Percentiles rank a stretch among this genome's conserved stretches.
These are phyloP conservation scores for Neoniphon sammara DNA, from an alignment of 2,797 vertebrate species.

Conservation along the genomic window DNA sequence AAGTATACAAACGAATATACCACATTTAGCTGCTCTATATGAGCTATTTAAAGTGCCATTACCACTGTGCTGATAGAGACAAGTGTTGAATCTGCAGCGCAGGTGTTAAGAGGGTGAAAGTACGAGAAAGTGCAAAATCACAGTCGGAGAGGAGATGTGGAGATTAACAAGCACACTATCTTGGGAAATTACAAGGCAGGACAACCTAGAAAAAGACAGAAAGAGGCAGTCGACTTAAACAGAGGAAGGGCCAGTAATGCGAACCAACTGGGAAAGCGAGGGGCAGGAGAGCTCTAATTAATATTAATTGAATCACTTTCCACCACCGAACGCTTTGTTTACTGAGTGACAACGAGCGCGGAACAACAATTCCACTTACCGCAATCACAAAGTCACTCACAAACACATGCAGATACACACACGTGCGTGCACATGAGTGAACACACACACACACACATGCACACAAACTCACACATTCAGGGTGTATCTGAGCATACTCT, in stretches of 20 bases:
- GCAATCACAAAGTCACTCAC: constrained; percentile 9
- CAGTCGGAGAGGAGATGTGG: constrained; percentile 11
- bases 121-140: constrained; percentile 13
- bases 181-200: constrained; percentile 24
- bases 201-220: constrained; percentile 17
- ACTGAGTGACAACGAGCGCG: constrained; percentile 42
- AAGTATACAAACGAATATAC: background rate
- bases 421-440: background rate
- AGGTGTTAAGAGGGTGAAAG: constrained; percentile 42
- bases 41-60: constrained; percentile 47
- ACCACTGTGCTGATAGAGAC: constrained; percentile 14
- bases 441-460: constrained; percentile 8
- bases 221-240: constrained; percentile 15
- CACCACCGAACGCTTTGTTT: constrained; percentile 68
- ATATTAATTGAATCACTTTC: constrained; percentile 72
- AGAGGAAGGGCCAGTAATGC: constrained; percentile 14
- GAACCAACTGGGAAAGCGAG: constrained; percentile 35
- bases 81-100: constrained; percentile 23
- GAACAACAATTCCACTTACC: constrained; percentile 56
- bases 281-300: constrained; percentile 72
- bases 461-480: constrained; percentile 23
- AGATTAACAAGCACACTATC: constrained; percentile 22
- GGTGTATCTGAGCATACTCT: constrained; percentile 18
- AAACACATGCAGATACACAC: constrained; percentile 3
- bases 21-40: constrained; percentile 41